phyloP scores from a whole-genome alignment of 2,797 vertebrate species.

The Acanthopagrus latus region DNA sequence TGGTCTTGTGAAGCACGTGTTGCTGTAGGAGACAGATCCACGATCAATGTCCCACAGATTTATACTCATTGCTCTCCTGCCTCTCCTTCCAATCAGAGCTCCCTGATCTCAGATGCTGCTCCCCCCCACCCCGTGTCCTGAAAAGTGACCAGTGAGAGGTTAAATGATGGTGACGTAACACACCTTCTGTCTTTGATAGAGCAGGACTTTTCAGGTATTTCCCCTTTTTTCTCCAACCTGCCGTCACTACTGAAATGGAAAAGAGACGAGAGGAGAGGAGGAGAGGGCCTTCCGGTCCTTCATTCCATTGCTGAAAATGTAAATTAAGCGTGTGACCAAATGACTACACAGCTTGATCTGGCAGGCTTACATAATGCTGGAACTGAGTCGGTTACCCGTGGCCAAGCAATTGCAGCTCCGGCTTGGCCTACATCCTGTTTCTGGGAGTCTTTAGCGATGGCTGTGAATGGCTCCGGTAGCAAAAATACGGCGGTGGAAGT shows the following conservation, averaged over 20 bases:
- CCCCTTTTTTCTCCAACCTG: slow-evolving; percentile 5
- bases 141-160: not conserved
- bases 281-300: slow-evolving; percentile 44
- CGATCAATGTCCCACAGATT: not conserved
- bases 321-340: slow-evolving; percentile 71
- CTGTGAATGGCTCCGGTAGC: slow-evolving; percentile 72
- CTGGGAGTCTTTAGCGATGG: slow-evolving; percentile 69
- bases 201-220: slow-evolving; percentile 32
- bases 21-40: not conserved
- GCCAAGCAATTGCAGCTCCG: slow-evolving; percentile 71
- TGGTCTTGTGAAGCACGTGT: not conserved
- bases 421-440: slow-evolving; percentile 76
- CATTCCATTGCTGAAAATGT: slow-evolving; percentile 54
- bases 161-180: slow-evolving; percentile 10
- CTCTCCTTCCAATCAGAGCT: not conserved
- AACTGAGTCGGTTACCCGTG: slow-evolving; percentile 35
- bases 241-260: not conserved
- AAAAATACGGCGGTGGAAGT: slow-evolving; percentile 55
- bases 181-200: slow-evolving; percentile 14
- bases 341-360: slow-evolving; percentile 75
- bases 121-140: not conserved
- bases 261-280: slow-evolving; percentile 5
- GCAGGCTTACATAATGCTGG: slow-evolving; percentile 74
- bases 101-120: not conserved
- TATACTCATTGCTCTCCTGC: not conserved